Conservation (phyloP, 2,113 vertebrate species). For the Caracal caracal region DNA sequence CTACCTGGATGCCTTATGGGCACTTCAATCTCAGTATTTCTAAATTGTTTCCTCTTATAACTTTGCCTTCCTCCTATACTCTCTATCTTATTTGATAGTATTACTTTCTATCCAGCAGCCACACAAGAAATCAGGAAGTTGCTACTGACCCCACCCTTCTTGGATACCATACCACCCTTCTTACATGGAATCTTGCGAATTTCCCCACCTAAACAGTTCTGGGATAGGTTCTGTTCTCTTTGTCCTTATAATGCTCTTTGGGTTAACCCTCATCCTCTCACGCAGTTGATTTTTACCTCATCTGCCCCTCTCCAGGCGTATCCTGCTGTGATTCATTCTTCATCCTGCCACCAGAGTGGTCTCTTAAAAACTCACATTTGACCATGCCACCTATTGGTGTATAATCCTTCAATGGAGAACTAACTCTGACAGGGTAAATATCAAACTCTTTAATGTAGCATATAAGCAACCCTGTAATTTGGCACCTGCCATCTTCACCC, state of each 20-base stretch:
- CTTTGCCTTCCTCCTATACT: background rate
- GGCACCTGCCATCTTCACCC: background rate
- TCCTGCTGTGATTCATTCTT: background rate
- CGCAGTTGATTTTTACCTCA: rapidly evolving
- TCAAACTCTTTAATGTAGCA: background rate
- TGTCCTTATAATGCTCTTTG: background rate
- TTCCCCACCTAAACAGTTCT: background rate
- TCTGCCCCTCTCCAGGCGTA: background rate
- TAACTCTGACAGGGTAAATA: background rate
- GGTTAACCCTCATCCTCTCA: background rate
- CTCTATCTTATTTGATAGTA: background rate
- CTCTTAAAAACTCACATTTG: background rate
- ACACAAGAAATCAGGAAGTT: background rate
- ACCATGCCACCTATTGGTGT: background rate
- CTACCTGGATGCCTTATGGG: background rate
- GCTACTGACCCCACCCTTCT: background rate
- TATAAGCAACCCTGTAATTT: background rate
- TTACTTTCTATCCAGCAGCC: background rate
- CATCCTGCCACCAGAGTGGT: background rate
- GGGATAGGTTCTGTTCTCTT: background rate
- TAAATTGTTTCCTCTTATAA: background rate
- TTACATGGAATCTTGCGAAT: background rate
- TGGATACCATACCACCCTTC: background rate
- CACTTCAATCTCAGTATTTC: background rate
- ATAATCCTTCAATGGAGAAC: background rate